phyloP scores from a whole-genome alignment of 2,888 invertebrate genomes.

The Oligia fasciuncula region DNA sequence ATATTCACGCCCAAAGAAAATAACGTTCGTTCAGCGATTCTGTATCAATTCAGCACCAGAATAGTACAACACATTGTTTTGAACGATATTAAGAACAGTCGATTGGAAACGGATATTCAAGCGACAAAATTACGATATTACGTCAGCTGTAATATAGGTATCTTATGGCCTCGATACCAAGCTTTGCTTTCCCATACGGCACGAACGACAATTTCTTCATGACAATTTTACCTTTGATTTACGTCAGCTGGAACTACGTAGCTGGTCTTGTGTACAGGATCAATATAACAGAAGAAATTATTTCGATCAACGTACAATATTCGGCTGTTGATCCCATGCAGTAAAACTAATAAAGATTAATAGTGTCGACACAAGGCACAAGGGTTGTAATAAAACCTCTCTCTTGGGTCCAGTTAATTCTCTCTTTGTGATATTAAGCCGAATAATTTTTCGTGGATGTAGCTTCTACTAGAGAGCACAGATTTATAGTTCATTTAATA shows the following conservation, averaged over 20 bases:
- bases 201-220: slow-evolving; percentile 27
- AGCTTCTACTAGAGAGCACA: slow-evolving; percentile 15
- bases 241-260: slow-evolving; percentile 21
- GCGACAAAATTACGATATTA: slow-evolving; percentile 46
- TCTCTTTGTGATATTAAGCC: slow-evolving; percentile 66
- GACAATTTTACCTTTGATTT: slow-evolving; percentile 38
- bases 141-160: slow-evolving; percentile 16
- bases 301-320: slow-evolving; percentile 44
- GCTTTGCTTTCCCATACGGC: slow-evolving; percentile 27
- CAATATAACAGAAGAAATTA: slow-evolving; percentile 40
- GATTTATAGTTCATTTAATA: slow-evolving; percentile 58
- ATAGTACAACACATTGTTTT: slow-evolving; percentile 8
- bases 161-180: slow-evolving; percentile 26
- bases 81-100: slow-evolving; percentile 36
- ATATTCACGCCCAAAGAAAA: slow-evolving; percentile 25
- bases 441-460: slow-evolving; percentile 46
- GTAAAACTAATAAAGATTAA: slow-evolving; percentile 78
- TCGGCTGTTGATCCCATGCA: slow-evolving; percentile 47
- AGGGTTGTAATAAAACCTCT: slow-evolving; percentile 72
- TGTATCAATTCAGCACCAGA: slow-evolving; percentile 17
- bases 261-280: slow-evolving; percentile 23
- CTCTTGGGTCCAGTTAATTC: slow-evolving; percentile 72
- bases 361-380: slow-evolving; percentile 68
- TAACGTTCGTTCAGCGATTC: slow-evolving; percentile 4
- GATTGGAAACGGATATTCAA: slow-evolving; percentile 28